Conservation (phyloP, 2,113 vertebrate genomes). For the Miniopterus natalensis region DNA sequence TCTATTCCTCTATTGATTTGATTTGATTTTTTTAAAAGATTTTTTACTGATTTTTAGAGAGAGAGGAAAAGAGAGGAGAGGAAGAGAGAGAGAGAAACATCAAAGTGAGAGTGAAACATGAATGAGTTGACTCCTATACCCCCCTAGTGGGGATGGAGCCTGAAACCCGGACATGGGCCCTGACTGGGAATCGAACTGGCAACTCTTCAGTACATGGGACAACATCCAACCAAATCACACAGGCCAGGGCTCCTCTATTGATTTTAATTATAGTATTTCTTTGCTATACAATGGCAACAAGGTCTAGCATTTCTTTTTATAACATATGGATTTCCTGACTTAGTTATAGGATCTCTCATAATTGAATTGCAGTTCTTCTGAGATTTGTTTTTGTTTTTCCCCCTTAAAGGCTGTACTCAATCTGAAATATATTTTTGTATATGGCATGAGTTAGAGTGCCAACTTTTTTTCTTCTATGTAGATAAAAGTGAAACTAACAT, state of each 20-base stretch:
- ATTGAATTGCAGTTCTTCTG: not conserved
- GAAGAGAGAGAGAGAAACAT: no score
- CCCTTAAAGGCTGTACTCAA: not conserved
- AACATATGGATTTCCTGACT: not conserved
- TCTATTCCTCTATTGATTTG: not conserved
- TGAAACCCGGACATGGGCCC: no score
- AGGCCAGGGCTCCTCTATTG: not conserved
- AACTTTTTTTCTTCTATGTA: conserved; percentile 36
- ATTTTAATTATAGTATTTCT: not conserved
- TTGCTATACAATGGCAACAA: not conserved
- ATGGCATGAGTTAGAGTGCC: not conserved
- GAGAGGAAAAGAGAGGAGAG: no score
- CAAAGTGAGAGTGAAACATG: no score
- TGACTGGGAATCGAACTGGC: no score
- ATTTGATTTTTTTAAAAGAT: not conserved
- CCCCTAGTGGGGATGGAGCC: no score
- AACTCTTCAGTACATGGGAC: no score
- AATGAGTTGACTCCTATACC: no score
- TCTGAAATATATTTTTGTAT: conserved; percentile 32
- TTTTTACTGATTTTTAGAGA: no score
- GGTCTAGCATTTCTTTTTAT: not conserved
- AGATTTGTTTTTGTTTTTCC: not conserved
- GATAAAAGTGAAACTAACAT: not conserved
- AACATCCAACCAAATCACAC: no score
- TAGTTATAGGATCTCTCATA: not conserved